These are phyloP conservation scores for Speoplatyrhinus poulsoni DNA, from an alignment of 2,113 vertebrate genomes.

Conservation along the genomic window DNA sequence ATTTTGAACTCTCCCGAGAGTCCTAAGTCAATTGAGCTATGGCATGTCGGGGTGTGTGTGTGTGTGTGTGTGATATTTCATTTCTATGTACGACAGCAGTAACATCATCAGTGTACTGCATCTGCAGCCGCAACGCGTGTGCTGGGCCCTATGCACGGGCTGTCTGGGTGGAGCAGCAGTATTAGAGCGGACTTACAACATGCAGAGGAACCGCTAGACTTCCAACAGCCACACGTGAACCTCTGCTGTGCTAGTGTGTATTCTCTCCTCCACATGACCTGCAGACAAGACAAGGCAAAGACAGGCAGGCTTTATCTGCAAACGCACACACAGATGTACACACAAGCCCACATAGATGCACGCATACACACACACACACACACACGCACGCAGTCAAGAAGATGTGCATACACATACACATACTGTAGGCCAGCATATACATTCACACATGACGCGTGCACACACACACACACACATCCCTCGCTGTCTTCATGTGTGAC, in stretches of 20 bases:
- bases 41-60: slow-evolving; percentile 47
- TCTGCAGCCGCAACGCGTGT: slow-evolving; percentile 59
- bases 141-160: slow-evolving; percentile 24
- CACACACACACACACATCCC: background rate
- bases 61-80: slow-evolving; percentile 51
- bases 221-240: slow-evolving; percentile 65
- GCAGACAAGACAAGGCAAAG: slow-evolving; percentile 63
- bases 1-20: slow-evolving; percentile 76
- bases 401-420: slow-evolving; percentile 32
- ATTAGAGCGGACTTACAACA: slow-evolving; percentile 63
- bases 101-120: slow-evolving; percentile 55
- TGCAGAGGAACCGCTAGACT: slow-evolving; percentile 56
- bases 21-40: slow-evolving; percentile 75
- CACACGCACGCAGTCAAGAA: background rate
- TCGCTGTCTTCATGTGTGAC: slow-evolving; percentile 14
- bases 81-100: slow-evolving; percentile 60
- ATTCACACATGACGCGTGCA: background rate
- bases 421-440: slow-evolving; percentile 11
- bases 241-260: slow-evolving; percentile 57
- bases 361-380: slow-evolving; percentile 4
- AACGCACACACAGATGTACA: slow-evolving; percentile 8
- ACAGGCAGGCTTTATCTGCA: slow-evolving; percentile 20
- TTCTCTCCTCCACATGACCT: slow-evolving; percentile 65
- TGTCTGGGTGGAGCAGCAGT: slow-evolving; percentile 60
- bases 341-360: slow-evolving; percentile 1